phyloP scores from a whole-genome alignment of 2,797 vertebrate genomes.

The Uromys caudimaculatus region DNA sequence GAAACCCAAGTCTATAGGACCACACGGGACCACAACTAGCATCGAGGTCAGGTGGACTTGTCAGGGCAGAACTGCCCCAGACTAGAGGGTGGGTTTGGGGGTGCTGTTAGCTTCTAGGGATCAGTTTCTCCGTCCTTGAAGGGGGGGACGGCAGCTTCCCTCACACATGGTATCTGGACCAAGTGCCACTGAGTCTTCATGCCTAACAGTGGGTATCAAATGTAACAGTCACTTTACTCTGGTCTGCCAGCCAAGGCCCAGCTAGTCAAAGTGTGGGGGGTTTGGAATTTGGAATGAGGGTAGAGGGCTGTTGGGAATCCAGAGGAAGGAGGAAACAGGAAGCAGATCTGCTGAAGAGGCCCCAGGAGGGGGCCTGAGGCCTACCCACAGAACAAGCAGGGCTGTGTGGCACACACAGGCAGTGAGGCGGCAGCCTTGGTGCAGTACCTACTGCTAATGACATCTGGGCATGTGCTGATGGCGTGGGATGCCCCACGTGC shows the following conservation, averaged over 20 bases:
- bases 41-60: background rate
- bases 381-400: background rate
- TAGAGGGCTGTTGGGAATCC: background rate
- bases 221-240: rapidly evolving
- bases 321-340: background rate
- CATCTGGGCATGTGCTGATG: rapidly evolving
- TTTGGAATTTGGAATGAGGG: background rate
- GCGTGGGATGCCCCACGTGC: background rate
- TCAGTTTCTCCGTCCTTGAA: background rate
- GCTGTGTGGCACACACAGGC: background rate
- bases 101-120: background rate
- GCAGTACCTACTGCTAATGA: background rate
- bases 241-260: background rate
- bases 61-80: background rate
- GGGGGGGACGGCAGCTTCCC: rapidly evolving
- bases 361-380: background rate
- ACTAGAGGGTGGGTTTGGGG: background rate
- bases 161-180: rapidly evolving
- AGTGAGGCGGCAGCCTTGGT: background rate
- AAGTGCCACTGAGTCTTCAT: background rate
- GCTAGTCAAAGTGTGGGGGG: background rate
- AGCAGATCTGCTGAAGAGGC: background rate
- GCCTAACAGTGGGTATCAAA: rapidly evolving
- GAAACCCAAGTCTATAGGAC: background rate
- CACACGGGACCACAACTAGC: background rate